A percentile compares a stretch with the other conserved stretches of the same genome.
Conservation (phyloP, 1,140 invertebrate genomes). For the Ips typographus region DNA sequence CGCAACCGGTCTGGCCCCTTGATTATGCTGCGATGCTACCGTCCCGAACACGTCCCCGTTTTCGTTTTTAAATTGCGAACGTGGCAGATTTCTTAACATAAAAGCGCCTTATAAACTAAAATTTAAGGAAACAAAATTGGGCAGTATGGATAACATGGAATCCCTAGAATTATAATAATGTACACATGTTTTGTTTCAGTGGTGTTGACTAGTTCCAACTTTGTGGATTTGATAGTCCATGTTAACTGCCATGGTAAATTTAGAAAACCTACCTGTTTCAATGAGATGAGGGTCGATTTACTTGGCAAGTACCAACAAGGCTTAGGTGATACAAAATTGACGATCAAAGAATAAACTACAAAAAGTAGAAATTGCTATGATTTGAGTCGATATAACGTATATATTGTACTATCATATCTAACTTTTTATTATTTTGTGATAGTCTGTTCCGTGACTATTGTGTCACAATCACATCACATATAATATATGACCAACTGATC, state of each 20-base stretch:
- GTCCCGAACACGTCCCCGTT: conserved; percentile 4
- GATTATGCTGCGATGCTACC: conserved; percentile 19
- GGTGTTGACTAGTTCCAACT: not conserved
- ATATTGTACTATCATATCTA: too few species aligned
- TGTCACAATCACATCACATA: too few species aligned
- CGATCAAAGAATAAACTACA: too few species aligned
- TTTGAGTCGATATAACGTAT: too few species aligned
- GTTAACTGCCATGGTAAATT: conserved; percentile 23
- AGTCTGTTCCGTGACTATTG: too few species aligned
- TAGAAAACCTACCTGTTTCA: conserved; percentile 19
- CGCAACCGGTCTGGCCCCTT: conserved; percentile 12
- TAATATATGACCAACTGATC: too few species aligned
- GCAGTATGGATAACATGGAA: conserved; percentile 21
- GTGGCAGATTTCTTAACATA: conserved; percentile 10
- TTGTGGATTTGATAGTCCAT: not conserved
- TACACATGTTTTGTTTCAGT: not conserved
- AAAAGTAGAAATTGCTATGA: too few species aligned
- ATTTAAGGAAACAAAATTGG: conserved; percentile 11
- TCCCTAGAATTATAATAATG: not conserved
- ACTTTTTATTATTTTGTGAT: too few species aligned
- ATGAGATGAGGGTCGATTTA: conserved; percentile 4
- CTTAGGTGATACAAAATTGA: too few species aligned
- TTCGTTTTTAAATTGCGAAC: not conserved
- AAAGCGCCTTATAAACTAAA: not conserved
- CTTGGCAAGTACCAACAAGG: conserved; percentile 8